Percentiles rank a stretch among this genome's conserved stretches.
Conservation (phyloP, 2,113 vertebrate genomes). For the Oreochromis aureus region DNA sequence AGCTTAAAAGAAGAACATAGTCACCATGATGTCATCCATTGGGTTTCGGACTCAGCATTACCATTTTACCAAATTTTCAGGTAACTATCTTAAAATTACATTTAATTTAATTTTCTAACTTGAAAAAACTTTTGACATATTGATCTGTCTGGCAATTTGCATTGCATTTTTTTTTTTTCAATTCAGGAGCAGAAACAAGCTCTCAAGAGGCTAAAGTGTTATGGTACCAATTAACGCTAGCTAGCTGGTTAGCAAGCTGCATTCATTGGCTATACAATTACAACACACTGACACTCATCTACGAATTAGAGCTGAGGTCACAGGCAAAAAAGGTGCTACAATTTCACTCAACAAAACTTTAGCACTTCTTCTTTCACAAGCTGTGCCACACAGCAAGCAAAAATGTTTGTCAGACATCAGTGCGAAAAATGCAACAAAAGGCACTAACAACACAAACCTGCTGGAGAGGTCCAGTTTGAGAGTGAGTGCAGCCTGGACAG, state of each 20-base stretch:
- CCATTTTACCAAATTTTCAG: not conserved
- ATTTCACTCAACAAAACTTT: not conserved
- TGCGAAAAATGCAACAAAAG: not conserved
- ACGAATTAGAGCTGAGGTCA: not conserved
- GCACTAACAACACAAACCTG: not conserved
- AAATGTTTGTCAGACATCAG: not conserved
- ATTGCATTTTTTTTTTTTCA: no score
- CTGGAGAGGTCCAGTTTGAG: not conserved
- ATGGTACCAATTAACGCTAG: not conserved
- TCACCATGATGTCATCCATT: no score
- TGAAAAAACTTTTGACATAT: no score
- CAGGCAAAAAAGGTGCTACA: not conserved
- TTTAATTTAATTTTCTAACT: no score
- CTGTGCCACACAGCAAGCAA: not conserved
- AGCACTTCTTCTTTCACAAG: not conserved
- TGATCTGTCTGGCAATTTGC: no score
- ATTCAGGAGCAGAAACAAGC: no score
- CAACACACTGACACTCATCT: not conserved
- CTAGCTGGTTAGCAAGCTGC: not conserved
- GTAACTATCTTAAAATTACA: no score
- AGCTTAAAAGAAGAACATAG: no score
- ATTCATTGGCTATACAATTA: not conserved
- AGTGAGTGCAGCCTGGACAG: not conserved
- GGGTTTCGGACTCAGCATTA: not conserved
- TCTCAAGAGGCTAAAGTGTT: not conserved